phyloP scores from a whole-genome alignment of 2,888 invertebrate genomes.

The Trypoxylon attenuatum region DNA sequence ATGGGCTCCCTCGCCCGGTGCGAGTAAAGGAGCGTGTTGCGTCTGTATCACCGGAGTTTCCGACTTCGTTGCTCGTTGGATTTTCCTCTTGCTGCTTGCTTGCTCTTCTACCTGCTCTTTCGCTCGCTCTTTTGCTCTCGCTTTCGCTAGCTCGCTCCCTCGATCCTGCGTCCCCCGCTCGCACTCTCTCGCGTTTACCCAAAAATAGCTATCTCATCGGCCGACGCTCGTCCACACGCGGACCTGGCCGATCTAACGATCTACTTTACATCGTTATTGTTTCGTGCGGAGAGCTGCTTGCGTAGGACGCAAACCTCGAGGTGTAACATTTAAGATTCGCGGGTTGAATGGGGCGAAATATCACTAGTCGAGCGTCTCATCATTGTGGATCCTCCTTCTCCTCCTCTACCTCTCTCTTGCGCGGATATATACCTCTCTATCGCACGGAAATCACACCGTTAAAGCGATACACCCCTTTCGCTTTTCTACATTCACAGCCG shows the following conservation, averaged over 20 bases:
- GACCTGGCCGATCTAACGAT: too few species aligned
- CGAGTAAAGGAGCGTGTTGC: too few species aligned
- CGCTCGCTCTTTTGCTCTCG: background rate
- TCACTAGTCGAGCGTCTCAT: constrained; percentile 16
- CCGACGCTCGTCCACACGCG: too few species aligned
- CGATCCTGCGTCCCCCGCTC: background rate
- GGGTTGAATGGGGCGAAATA: background rate
- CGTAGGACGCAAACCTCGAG: background rate
- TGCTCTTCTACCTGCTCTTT: background rate
- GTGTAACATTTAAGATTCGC: background rate
- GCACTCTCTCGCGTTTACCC: background rate
- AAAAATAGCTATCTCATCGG: constrained; percentile 1
- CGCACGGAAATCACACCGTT: constrained; percentile 1
- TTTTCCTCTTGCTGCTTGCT: background rate
- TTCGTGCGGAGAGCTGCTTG: too few species aligned
- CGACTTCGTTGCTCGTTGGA: constrained; percentile 8
- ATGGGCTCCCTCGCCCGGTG: too few species aligned
- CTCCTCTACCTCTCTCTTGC: background rate
- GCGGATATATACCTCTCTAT: background rate
- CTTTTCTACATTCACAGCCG: constrained; percentile 33
- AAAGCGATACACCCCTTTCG: constrained; percentile 4
- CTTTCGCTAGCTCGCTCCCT: background rate
- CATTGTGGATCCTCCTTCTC: background rate
- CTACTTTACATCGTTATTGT: too few species aligned
- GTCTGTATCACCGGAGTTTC: constrained; percentile 22